Evolutionary conservation across 1,140 invertebrate species (phyloP), one percentile per base, ranked within the genome.

Genomic region (Acromyrmex charruanus): DNA sequence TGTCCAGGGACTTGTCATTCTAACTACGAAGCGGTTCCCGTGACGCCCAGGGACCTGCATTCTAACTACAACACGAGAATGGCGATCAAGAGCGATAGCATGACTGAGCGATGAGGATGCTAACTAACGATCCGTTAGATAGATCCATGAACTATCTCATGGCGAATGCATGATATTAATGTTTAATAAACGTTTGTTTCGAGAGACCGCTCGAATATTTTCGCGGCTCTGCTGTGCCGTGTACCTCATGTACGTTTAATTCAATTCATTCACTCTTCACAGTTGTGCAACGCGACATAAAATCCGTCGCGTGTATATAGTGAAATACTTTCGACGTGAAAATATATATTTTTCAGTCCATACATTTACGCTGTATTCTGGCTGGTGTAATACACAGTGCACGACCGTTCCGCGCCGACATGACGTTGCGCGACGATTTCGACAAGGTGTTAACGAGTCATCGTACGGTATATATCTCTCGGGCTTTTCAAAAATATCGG

Each of bases 361-460:
- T 25, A 69, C 66, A 53, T 72, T 72, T 72, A 12, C 44, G 68
- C 21, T 14, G 39, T 28, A 16, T 9, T 28, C 39, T 7, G 44
- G 12, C 66, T 3, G 39, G 16, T n/a, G 44, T 72, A 72, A 72
- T 31, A 72, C 72, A 53, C 49, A 21, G n/a, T n/a, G 21, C 74
- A 51, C 39, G 59, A 79, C 21, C 39, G 65, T 66, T 66, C 39
- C 65, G 65, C 31, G 65, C 35, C 18, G 10, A 49, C 65, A 35
- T 66, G 63, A 66, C 63, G 14, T 39, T 5, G 21, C 39, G 25
- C 10, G 59, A 35, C 39, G 59, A 63, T 65, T 44, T 35, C 28
- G 55, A 79, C 59, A 10, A 65, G 59, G 59, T 63, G 75, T 79
- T 63, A 79, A 79, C 75, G 39, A 65, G 75, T 18, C 39, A 44